Conservation (phyloP, 2,113 vertebrate species). For the Pholis gunnellus region DNA sequence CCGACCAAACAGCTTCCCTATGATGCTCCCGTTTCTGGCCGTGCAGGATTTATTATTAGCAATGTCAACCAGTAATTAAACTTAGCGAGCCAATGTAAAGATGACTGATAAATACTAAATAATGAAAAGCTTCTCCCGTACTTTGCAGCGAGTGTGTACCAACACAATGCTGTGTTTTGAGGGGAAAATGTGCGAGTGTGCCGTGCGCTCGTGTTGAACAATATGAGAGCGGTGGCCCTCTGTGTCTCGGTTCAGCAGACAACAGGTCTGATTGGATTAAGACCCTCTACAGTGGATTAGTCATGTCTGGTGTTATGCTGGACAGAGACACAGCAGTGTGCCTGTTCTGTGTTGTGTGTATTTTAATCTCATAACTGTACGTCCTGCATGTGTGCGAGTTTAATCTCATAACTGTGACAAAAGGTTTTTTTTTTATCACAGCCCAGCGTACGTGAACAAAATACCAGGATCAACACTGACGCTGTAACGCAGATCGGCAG, state of each 20-base stretch:
- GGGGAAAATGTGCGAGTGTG: not conserved
- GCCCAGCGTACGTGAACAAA: slow-evolving; percentile 35
- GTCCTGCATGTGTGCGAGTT: slow-evolving; percentile 17
- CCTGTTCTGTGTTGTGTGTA: slow-evolving; percentile 5
- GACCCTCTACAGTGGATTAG: slow-evolving; percentile 72
- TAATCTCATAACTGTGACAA: slow-evolving; percentile 63
- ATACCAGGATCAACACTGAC: slow-evolving; percentile 49
- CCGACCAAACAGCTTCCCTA: not conserved
- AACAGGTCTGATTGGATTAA: slow-evolving; percentile 77
- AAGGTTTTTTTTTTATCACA: slow-evolving; percentile 29
- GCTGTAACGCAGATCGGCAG: slow-evolving; percentile 62
- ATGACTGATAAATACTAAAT: not conserved
- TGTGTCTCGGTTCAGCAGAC: slow-evolving; percentile 52
- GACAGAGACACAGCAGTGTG: slow-evolving; percentile 28
- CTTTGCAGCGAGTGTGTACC: not conserved
- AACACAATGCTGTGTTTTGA: not conserved
- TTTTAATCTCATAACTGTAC: slow-evolving; percentile 38
- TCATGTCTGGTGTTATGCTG: slow-evolving; percentile 61
- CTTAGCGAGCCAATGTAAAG: not conserved
- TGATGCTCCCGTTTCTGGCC: not conserved
- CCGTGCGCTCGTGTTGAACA: slow-evolving; percentile 30
- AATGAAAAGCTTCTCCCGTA: not conserved
- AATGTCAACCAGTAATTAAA: not conserved
- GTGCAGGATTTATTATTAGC: not conserved
- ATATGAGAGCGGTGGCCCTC: slow-evolving; percentile 42